These are phyloP conservation scores for Solenodon paradoxus DNA, from an alignment of 2,113 vertebrate species.

Conservation along the genomic window DNA sequence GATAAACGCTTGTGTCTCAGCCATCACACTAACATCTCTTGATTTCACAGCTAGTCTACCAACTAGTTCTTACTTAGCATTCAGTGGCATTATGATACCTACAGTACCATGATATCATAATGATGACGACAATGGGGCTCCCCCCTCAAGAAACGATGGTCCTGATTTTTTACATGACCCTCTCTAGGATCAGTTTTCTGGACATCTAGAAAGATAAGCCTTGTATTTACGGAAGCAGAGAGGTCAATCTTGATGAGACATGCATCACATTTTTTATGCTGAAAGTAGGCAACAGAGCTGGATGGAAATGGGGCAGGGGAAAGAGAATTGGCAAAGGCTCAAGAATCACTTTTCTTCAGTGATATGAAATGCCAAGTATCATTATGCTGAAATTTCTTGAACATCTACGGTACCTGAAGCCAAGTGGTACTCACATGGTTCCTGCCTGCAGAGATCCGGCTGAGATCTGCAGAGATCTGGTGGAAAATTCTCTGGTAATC, in stretches of 20 bases:
- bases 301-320: neutral
- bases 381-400: neutral
- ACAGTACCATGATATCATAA: accelerated
- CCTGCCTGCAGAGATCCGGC: too few species aligned
- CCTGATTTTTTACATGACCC: neutral
- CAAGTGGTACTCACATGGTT: too few species aligned
- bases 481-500: neutral
- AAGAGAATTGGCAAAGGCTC: too few species aligned
- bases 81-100: too few species aligned
- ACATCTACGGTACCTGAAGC: neutral
- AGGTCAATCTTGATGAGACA: neutral
- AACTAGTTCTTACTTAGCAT: too few species aligned
- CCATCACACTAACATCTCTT: too few species aligned
- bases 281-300: neutral
- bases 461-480: too few species aligned
- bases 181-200: too few species aligned
- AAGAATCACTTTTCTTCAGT: too few species aligned
- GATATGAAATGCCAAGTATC: neutral
- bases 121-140: neutral
- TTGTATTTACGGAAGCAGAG: neutral
- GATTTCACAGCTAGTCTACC: too few species aligned
- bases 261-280: too few species aligned
- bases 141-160: neutral
- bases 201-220: neutral
- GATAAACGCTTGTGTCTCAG: neutral